Evolutionary conservation across 2,113 vertebrate species (phyloP), one percentile per base, ranked within the genome.

Genomic region (Gallinago undulata): DNA sequence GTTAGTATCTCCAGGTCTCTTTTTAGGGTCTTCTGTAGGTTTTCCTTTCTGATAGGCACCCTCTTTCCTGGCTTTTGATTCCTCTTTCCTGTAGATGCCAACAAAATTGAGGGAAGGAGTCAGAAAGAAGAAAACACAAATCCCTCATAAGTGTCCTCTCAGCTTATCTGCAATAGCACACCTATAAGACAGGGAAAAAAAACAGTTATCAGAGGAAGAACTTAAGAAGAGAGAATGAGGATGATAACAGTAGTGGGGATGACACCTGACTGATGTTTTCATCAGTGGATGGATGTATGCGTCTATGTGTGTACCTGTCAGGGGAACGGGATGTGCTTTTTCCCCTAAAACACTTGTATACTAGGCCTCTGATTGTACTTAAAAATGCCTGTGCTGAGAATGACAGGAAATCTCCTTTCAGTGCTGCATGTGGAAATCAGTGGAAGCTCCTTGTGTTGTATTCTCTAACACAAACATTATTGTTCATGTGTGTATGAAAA

Each of bases 151-250:
- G 10, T 43, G 30, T 30, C 62, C 5, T 68, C 25, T 84, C 30
- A 60, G 9, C 8, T 63, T 27, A 23, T 28, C 51, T 95, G 37
- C 23, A 55, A 24, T 25, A 37, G 4, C 9, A 72, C 10, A 59
- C 1, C 4, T 16, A 13, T 27, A 15, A 85, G 37, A 60, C 7
- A n/a, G 31, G 5, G 22, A 9, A 63, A 63, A 83, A 5, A 0
- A 1, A 2, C 41, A 79, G 10, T 8, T 84, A 19, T 22, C 37
- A 33, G 48, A 70, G 28, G 25, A 89, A 81, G 6, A 33, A 57
- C 41, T 69, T 62, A 33, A 51, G n/a, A 83, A 59, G 31, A 63
- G 13, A 68, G 33, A 76, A 79, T 18, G 14, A 79, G 8, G 9
- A 48, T 68, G 39, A 59, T 35, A 37, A 50, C 10, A 66, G 41